phyloP scores from a whole-genome alignment of 2,113 vertebrate genomes.

The Myotis lucifugus region DNA sequence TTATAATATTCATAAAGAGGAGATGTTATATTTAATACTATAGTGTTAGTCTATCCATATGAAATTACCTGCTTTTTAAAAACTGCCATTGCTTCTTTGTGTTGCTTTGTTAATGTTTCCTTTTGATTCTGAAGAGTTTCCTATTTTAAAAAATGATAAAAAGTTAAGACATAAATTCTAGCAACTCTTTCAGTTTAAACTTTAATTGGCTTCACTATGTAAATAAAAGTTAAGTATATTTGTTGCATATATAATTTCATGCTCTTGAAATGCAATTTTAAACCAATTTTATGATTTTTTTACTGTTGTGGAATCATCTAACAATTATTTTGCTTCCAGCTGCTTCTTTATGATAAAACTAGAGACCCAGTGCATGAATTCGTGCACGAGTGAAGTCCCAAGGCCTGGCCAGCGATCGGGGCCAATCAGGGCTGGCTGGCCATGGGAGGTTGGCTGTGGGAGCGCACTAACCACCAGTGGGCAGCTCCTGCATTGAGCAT shows the following conservation, averaged over 20 bases:
- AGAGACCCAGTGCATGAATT: too few species aligned
- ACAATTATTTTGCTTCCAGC: constrained; percentile 8
- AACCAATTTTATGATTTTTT: neutral
- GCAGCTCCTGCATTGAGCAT: too few species aligned
- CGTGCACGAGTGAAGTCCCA: too few species aligned
- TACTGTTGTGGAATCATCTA: constrained; percentile 23
- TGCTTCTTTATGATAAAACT: constrained; percentile 10
- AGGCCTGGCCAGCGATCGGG: too few species aligned
- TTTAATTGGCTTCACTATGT: neutral
- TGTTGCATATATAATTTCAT: neutral
- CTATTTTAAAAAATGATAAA: constrained; percentile 81
- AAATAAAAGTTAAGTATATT: constrained; percentile 56
- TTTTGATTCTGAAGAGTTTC: constrained; percentile 87
- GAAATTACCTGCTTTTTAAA: constrained; percentile 92
- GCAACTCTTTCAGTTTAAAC: constrained; percentile 25
- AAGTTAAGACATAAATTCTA: constrained; percentile 50
- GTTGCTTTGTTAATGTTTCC: constrained; percentile 85
- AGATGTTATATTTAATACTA: neutral
- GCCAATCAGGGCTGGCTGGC: too few species aligned
- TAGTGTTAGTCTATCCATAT: constrained; percentile 23
- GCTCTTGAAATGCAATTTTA: constrained; percentile 54
- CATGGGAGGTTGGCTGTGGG: too few species aligned
- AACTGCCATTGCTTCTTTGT: constrained; percentile 86
- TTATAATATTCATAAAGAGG: neutral
- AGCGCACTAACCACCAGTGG: too few species aligned